Conservation (phyloP, 2,797 vertebrate genomes). For the Cyclura pinguis region DNA sequence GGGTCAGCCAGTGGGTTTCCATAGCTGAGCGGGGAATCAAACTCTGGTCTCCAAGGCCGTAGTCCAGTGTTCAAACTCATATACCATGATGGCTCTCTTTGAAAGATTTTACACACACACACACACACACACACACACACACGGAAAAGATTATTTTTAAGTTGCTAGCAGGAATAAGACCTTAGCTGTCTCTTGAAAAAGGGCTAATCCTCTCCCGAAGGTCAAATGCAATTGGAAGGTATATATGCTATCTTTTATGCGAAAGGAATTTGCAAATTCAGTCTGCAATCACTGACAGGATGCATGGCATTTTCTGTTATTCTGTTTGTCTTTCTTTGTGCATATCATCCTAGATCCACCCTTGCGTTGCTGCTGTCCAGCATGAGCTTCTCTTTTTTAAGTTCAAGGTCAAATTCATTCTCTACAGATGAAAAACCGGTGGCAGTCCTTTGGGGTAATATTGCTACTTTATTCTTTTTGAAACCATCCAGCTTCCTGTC, state of each 20-base stretch:
- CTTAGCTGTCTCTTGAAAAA: neutral
- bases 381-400: neutral
- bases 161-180: neutral
- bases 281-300: neutral
- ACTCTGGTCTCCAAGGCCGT: too few species aligned
- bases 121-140: too few species aligned
- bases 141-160: neutral
- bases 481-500: neutral
- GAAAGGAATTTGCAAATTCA: neutral
- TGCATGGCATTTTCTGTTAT: fast-evolving
- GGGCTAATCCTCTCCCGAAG: too few species aligned
- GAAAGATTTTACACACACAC: too few species aligned
- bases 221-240: neutral
- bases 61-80: too few species aligned
- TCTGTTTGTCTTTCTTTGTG: neutral
- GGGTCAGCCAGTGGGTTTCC: too few species aligned
- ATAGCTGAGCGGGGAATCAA: too few species aligned
- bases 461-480: neutral
- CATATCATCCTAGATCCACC: neutral
- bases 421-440: slow-evolving; percentile 17
- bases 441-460: slow-evolving; percentile 71
- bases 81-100: too few species aligned
- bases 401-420: neutral
- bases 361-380: fast-evolving
- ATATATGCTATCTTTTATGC: neutral